Evolutionary conservation across 2,888 invertebrate species (phyloP), one percentile per base, ranked within the genome.

Genomic region (Ptychoptera contaminata): DNA sequence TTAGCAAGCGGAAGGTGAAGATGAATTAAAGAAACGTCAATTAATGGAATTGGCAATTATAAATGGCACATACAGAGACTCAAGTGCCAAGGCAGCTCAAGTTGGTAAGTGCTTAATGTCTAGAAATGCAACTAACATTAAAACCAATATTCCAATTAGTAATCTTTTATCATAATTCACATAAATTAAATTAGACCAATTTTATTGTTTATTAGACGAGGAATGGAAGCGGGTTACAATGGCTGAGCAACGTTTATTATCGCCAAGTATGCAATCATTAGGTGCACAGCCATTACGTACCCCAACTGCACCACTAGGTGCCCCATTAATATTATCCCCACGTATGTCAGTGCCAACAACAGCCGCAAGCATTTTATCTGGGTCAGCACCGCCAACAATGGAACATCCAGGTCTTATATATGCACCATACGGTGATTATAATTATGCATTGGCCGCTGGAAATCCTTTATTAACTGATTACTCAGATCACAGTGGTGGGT

Each of bases 31-130:
- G 77, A 96, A 98, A 70, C 82, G 96, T 64, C 98, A 99, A 71
- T 76, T 99, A 58, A 98, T 99, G 97, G 98, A 99, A 70, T 74
- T 99, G 65, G 98, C 98, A 60, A 98, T 98, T 61, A 96, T 99
- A 65, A 99, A 99, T 67, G 98, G 98, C 65, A 99, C 98, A 45
- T 99, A 97, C 74, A 81, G 97, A 65, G 94, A 96, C 68, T 91
- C 91, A 48, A 90, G 87, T 64, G 75, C 84, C 55, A 91, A 90
- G 69, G 84, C 84, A 56, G 80, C 82, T 55, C 77, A 83, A 60
- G 79, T 85, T 79, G 86, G 86, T 85, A 72, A 62, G 62, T 60
- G 41, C 40, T 14, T 30, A 42, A 31, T 23, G 23, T 23, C 23
- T 23, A 7, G 23, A 7, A 37, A 5, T 37, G 23, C 23, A 23